Evolutionary conservation across 2,113 vertebrate genomes (phyloP), one percentile per base, ranked within the genome.

Genomic region (Macroglossus sobrinus): DNA sequence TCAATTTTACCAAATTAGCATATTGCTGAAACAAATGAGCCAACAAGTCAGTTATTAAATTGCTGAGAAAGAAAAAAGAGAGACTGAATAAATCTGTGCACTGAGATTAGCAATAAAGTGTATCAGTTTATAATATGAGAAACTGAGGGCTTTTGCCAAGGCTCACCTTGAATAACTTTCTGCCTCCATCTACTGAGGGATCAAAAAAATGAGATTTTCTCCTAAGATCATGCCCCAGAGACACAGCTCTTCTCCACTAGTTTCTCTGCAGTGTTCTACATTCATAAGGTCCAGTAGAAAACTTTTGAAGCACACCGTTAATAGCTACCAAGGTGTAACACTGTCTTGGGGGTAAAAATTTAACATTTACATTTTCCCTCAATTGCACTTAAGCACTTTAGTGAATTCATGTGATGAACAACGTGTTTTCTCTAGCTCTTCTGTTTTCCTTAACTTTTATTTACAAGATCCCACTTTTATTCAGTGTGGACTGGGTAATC

Each of bases 1-100:
- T 93, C 33, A 47, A 53, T 95, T 87, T 96, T 92, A 89, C 57
- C 19, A 85, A 40, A 87, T 87, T 81, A 96, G 72, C 57, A 95
- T 47, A 64, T 16, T 95, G 40, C 43, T 84, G 40, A 91, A 89
- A 50, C 35, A 93, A 78, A 69, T 84, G 53, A 95, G 55, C 64
- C 61, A 92, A 76, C 13, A 84, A 95, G 40, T 86, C 81, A 78
- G 7, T 82, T 88, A 84, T 89, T 97, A 95, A 91, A 59, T 82
- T 92, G 40, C 24, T 40, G 28, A 79, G 66, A 84, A 87, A 16
- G 66, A 64, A 81, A 93, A 94, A 68, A 89, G 53, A 93, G n/a
- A 91, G 53, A 75, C 55, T 85, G 43, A 89, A 61, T 95, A 75
- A 59, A 76, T 94, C 69, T 12, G 24, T 69, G 30, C 45, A 11